phyloP scores from a whole-genome alignment of 2,888 invertebrate species.

The Luffia ferchaultella region DNA sequence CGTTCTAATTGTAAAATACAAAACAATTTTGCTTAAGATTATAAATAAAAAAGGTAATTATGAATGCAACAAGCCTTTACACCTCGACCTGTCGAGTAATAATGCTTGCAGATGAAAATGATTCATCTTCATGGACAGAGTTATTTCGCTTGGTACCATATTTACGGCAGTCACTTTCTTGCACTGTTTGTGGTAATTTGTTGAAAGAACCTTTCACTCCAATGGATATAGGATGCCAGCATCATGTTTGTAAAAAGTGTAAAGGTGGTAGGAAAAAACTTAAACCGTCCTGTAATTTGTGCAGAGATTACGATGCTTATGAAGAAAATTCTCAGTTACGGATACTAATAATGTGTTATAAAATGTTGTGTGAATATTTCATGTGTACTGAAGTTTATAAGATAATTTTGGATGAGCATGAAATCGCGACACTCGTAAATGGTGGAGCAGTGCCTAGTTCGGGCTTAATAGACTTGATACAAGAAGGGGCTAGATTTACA shows the following conservation, averaged over 20 bases:
- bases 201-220: constrained; percentile 85
- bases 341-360: constrained; percentile 86
- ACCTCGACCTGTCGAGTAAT: constrained; percentile 83
- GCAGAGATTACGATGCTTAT: constrained; percentile 84
- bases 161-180: constrained; percentile 86
- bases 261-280: constrained; percentile 85
- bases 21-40: no score
- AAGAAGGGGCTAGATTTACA: constrained; percentile 80
- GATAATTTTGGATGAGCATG: constrained; percentile 62
- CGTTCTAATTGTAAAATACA: constrained; percentile 45
- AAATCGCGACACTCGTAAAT: constrained; percentile 55
- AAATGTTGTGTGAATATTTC: constrained; percentile 86
- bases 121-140: constrained; percentile 80
- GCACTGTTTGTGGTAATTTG: constrained; percentile 88
- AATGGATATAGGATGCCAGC: constrained; percentile 80
- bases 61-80: constrained; percentile 85
- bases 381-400: constrained; percentile 76
- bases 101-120: constrained; percentile 75
- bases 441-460: constrained; percentile 59
- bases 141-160: constrained; percentile 84
- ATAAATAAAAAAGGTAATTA: no score
- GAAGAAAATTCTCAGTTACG: constrained; percentile 83
- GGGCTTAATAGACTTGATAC: constrained; percentile 77
- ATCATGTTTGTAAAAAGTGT: constrained; percentile 88
- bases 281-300: constrained; percentile 85